Conservation (phyloP, 2,888 invertebrate genomes). For the Cinara cedri region DNA sequence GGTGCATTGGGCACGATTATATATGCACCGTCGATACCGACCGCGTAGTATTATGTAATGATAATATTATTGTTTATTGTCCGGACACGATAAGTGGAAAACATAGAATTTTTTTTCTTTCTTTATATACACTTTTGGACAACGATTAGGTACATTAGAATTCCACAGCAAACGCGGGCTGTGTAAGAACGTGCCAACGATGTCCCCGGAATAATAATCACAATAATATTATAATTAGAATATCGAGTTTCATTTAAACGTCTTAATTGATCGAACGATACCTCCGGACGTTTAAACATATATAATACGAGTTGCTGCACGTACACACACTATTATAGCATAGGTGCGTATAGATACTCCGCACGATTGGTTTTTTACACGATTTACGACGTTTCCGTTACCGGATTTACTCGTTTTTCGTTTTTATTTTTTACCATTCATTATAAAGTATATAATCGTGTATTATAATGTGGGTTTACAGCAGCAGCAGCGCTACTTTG, state of each 20-base stretch:
- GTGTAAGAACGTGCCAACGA: conserved; percentile 14
- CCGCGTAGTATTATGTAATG: too few species aligned
- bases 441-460: neutral
- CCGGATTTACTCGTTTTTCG: conserved; percentile 30
- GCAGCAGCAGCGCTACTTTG: neutral
- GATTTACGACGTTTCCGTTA: conserved; percentile 30
- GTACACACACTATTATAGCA: too few species aligned
- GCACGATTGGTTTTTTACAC: neutral
- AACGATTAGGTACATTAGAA: too few species aligned
- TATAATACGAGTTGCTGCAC: too few species aligned
- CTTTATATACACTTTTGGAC: too few species aligned
- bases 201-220: conserved; percentile 1
- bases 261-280: conserved; percentile 2
- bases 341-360: neutral
- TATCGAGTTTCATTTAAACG: neutral
- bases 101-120: too few species aligned
- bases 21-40: too few species aligned
- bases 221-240: neutral
- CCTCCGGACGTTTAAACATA: too few species aligned
- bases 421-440: neutral
- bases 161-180: too few species aligned
- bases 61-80: too few species aligned
- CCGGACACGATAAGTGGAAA: too few species aligned
- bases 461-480: neutral
- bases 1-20: too few species aligned